phyloP scores from a whole-genome alignment of 2,113 vertebrate genomes.

The Cercopithecus mona region DNA sequence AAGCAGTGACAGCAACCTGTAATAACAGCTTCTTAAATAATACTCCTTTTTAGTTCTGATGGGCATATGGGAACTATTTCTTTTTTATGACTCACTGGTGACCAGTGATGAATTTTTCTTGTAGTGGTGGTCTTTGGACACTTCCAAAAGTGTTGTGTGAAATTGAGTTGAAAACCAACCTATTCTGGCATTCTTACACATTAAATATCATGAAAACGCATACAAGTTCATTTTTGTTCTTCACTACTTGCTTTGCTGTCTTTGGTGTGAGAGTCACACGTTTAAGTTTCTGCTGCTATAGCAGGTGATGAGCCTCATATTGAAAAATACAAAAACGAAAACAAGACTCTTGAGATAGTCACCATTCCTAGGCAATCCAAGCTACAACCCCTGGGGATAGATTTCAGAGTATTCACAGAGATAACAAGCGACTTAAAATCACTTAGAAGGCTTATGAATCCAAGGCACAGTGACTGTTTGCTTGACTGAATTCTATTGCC shows the following conservation, averaged over 20 bases:
- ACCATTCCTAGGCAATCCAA: background rate
- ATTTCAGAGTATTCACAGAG: background rate
- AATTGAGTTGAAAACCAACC: background rate
- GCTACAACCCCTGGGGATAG: background rate
- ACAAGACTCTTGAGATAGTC: background rate
- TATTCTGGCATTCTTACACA: background rate
- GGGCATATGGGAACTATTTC: background rate
- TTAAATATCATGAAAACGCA: background rate
- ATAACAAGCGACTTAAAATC: background rate
- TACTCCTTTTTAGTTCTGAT: background rate
- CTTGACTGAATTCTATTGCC: background rate
- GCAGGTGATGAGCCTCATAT: background rate
- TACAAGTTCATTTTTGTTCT: background rate
- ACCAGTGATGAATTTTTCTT: background rate
- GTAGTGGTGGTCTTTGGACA: background rate
- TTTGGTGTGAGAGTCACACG: background rate
- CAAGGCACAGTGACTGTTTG: background rate
- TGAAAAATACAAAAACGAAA: background rate
- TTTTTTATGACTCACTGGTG: background rate
- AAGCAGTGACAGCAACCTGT: background rate
- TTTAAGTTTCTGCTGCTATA: background rate
- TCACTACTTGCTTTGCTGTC: background rate
- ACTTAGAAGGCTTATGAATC: background rate
- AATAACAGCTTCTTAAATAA: background rate
- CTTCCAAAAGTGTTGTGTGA: background rate